These are phyloP conservation scores for Nymphicus hollandicus DNA, from an alignment of 2,113 vertebrate species.

Conservation along the genomic window DNA sequence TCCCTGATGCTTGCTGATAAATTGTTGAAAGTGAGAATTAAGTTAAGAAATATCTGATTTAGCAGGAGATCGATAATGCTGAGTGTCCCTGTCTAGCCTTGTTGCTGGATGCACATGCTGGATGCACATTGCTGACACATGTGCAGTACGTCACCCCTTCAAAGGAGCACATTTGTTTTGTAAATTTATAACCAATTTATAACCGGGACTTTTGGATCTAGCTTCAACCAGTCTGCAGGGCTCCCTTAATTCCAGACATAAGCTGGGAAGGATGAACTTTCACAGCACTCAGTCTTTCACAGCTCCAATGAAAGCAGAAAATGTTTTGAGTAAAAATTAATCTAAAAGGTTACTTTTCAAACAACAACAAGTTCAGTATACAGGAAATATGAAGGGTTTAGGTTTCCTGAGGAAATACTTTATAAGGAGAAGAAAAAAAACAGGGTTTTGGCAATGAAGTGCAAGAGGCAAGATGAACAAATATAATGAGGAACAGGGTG, in stretches of 20 bases:
- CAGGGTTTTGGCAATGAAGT: neutral
- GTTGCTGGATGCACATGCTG: neutral
- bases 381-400: neutral
- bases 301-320: neutral
- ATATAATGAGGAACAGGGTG: neutral
- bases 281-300: neutral
- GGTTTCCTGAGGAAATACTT: neutral
- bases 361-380: neutral
- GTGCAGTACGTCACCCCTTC: rapidly evolving
- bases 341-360: neutral
- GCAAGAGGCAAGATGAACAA: neutral
- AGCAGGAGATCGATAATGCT: neutral
- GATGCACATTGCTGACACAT: neutral
- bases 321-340: neutral
- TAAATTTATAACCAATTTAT: neutral
- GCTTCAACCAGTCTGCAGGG: neutral
- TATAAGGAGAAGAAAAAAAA: neutral
- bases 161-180: neutral
- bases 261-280: neutral
- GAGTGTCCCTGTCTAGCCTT: neutral
- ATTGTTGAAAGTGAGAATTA: neutral
- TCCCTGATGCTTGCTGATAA: neutral
- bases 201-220: neutral
- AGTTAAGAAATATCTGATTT: neutral
- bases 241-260: neutral